Percentiles rank a stretch among this genome's conserved stretches.
phyloP scores from a whole-genome alignment of 2,113 vertebrate species.

The Paracanthobrama guichenoti region DNA sequence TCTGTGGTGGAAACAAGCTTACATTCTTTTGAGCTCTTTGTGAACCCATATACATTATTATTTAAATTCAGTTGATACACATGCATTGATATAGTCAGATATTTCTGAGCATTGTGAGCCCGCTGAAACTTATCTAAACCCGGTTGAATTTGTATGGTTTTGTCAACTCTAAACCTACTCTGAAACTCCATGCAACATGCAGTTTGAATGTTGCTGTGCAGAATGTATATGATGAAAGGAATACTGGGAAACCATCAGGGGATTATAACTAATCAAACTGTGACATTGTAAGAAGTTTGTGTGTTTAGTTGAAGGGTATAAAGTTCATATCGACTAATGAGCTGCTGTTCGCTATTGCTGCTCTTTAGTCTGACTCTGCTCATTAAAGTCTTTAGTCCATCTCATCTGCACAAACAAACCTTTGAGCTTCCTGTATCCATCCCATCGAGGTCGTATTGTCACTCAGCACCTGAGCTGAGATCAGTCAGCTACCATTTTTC shows the following conservation, averaged over 20 bases:
- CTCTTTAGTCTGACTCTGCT: conserved; percentile 34
- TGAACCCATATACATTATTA: no score
- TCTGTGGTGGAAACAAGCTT: no score
- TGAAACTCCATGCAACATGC: no score
- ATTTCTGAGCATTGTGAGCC: no score
- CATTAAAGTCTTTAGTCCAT: conserved; percentile 39
- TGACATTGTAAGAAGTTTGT: not conserved
- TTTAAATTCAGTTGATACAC: no score
- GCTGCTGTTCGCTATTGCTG: conserved; percentile 24
- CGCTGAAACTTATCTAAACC: no score
- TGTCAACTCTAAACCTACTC: no score
- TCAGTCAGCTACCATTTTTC: not conserved
- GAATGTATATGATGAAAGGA: conserved; percentile 16
- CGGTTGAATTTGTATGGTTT: no score
- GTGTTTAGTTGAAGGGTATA: conserved; percentile 9
- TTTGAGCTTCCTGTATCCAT: conserved; percentile 6
- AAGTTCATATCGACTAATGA: conserved; percentile 49
- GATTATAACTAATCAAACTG: conserved; percentile 5
- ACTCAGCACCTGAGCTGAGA: not conserved
- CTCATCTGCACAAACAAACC: not conserved
- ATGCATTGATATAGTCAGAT: no score
- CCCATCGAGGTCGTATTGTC: not conserved
- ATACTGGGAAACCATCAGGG: not conserved
- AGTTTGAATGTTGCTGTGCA: not conserved
- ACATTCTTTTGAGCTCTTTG: no score